These are phyloP conservation scores for Agrochola circellaris DNA, from an alignment of 2,888 invertebrate genomes.

Conservation along the genomic window DNA sequence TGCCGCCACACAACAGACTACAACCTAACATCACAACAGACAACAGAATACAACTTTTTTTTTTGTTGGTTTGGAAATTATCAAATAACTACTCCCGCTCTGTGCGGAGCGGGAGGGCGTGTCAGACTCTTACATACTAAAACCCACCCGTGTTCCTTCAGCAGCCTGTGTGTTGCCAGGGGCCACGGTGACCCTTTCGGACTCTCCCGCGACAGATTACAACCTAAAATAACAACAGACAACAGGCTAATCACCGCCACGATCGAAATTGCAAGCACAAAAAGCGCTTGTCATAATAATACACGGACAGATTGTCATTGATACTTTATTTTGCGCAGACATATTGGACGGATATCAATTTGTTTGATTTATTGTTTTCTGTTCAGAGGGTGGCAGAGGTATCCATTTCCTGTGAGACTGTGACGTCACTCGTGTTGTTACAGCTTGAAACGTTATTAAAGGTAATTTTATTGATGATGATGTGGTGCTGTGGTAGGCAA, in stretches of 20 bases:
- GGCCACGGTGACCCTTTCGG: no score
- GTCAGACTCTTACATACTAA: no score
- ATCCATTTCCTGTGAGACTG: neutral
- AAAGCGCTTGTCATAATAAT: conserved; percentile 22
- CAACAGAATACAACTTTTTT: no score
- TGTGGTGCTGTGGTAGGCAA: no score
- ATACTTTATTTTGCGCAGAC: conserved; percentile 26
- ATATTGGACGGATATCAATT: conserved; percentile 45
- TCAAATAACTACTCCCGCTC: no score
- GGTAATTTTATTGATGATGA: neutral
- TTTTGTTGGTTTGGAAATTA: no score
- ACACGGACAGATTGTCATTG: conserved; percentile 12
- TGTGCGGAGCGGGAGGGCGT: no score
- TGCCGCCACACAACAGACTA: no score
- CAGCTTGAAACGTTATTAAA: neutral
- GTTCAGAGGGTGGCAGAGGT: conserved; percentile 9
- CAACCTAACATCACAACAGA: no score
- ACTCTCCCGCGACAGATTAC: no score
- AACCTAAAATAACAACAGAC: neutral
- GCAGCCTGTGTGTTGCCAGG: no score
- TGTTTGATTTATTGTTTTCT: conserved; percentile 53
- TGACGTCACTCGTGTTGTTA: conserved; percentile 16
- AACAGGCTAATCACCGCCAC: neutral
- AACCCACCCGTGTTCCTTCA: no score
- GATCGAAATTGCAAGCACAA: neutral